phyloP scores from a whole-genome alignment of 2,888 invertebrate species.

The Neoaliturus tenellus region DNA sequence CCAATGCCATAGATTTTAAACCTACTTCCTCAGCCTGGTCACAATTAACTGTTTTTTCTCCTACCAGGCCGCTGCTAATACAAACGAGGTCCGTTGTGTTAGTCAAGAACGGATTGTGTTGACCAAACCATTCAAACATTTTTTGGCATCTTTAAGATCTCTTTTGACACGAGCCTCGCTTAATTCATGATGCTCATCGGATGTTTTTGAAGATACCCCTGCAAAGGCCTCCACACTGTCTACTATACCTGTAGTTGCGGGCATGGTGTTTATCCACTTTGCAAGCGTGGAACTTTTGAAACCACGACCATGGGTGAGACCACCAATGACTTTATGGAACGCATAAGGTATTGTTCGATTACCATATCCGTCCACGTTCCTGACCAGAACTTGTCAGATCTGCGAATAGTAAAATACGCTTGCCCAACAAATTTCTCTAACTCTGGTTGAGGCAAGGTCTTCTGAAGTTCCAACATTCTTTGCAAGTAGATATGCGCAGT shows the following conservation, averaged over 20 bases:
- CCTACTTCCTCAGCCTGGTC: conserved; percentile 63
- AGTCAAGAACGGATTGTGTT: conserved; percentile 64
- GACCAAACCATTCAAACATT: conserved; percentile 64
- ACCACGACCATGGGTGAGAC: conserved; percentile 62
- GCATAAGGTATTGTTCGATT: conserved; percentile 69
- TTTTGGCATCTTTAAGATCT: conserved; percentile 63
- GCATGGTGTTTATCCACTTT: conserved; percentile 63
- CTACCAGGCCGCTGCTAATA: conserved; percentile 63
- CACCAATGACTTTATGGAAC: conserved; percentile 65
- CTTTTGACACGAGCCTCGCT: conserved; percentile 61
- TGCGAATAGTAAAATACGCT: conserved; percentile 60
- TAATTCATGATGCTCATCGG: conserved; percentile 65
- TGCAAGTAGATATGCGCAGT: conserved; percentile 70
- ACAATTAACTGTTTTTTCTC: conserved; percentile 60
- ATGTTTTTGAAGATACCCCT: conserved; percentile 42
- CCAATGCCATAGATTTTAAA: conserved; percentile 50
- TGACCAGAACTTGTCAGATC: conserved; percentile 59
- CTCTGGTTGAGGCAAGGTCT: conserved; percentile 64
- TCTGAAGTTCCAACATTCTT: conserved; percentile 68
- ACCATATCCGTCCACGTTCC: conserved; percentile 62
- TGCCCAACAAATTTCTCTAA: conserved; percentile 62
- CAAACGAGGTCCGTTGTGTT: conserved; percentile 46
- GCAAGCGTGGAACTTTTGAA: conserved; percentile 59
- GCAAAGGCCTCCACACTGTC: conserved; percentile 59
- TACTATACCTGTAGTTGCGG: conserved; percentile 55